Evolutionary conservation across 1,140 invertebrate genomes (phyloP).

Genomic region (Rhopalosiphum padi): DNA sequence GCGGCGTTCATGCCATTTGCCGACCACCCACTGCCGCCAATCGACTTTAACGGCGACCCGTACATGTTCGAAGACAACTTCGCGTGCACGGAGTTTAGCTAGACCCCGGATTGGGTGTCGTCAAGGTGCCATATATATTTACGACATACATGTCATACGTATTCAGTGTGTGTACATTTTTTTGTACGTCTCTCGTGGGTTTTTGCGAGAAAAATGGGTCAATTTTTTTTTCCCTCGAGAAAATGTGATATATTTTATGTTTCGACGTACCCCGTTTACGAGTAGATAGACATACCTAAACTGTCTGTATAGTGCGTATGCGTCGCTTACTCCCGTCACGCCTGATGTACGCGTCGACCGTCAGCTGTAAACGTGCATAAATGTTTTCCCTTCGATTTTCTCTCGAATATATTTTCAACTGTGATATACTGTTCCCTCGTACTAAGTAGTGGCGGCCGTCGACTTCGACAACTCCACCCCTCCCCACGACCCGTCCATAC

Average conservation of each 20-base stretch:
- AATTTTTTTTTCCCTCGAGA: not conserved
- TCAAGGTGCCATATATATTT: constrained; percentile 26
- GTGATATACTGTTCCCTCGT: constrained; percentile 15
- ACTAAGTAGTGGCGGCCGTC: not conserved
- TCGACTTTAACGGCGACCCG: constrained; percentile 55
- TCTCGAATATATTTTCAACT: constrained; percentile 3
- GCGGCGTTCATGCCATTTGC: constrained; percentile 48
- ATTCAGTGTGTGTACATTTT: not conserved
- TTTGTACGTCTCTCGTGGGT: not conserved
- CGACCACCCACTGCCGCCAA: constrained; percentile 46
- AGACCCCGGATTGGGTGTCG: not conserved
- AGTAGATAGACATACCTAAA: not conserved
- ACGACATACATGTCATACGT: not conserved
- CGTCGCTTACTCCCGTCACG: not conserved
- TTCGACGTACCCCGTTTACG: not conserved
- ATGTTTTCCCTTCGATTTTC: not conserved
- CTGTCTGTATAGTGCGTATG: not conserved
- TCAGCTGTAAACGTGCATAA: not conserved
- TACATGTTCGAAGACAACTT: constrained; percentile 55
- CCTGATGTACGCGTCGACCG: not conserved
- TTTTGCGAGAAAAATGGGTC: not conserved
- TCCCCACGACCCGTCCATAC: not conserved
- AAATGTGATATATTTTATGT: not conserved
- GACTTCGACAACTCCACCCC: not conserved
- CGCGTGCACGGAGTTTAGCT: constrained; percentile 49